Evolutionary conservation across 2,888 invertebrate genomes (phyloP).

Genomic region (Diploptera punctata): DNA sequence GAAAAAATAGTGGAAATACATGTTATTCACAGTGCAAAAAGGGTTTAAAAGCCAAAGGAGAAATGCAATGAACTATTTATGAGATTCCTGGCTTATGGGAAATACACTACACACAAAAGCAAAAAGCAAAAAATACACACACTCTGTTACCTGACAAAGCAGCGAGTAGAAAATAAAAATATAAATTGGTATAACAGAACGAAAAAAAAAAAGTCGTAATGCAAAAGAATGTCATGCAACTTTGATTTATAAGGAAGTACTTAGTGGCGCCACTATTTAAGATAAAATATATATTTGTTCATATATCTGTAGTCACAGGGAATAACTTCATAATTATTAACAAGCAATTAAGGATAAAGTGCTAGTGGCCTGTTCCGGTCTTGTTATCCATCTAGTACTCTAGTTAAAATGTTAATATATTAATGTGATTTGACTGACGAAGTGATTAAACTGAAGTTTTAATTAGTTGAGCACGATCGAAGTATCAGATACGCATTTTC

Average conservation of each 20-base stretch:
- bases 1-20: background rate
- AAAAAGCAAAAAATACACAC: slow-evolving; percentile 24
- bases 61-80: background rate
- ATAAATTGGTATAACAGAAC: background rate
- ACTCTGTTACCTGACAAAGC: background rate
- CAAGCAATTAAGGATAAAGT: too few species aligned
- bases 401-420: too few species aligned
- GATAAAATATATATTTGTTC: too few species aligned
- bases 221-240: slow-evolving; percentile 7
- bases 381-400: too few species aligned
- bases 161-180: background rate
- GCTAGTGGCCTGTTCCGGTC: too few species aligned
- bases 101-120: slow-evolving; percentile 26
- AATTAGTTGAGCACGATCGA: too few species aligned
- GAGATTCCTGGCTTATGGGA: background rate
- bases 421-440: too few species aligned
- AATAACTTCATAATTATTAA: too few species aligned
- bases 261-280: slow-evolving; percentile 32
- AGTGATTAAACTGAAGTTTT: too few species aligned
- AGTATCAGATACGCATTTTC: too few species aligned
- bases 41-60: background rate
- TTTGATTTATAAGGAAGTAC: slow-evolving; percentile 13
- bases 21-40: background rate
- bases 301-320: too few species aligned
- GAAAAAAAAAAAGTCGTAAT: slow-evolving; percentile 7